These are phyloP conservation scores for Halotydeus destructor DNA, from an alignment of 1,140 invertebrate genomes.

Conservation along the genomic window DNA sequence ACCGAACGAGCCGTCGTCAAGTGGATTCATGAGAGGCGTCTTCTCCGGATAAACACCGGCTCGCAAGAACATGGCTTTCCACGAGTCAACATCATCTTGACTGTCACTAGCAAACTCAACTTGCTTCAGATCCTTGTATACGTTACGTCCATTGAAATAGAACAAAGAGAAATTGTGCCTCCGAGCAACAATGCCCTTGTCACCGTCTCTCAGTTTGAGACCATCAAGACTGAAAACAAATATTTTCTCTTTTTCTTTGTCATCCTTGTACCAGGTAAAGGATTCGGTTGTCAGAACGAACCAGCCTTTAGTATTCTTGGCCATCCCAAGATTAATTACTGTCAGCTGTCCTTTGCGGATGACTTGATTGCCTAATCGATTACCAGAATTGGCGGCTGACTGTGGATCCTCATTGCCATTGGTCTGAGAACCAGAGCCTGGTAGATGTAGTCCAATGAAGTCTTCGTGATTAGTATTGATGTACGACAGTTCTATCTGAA, in stretches of 20 bases:
- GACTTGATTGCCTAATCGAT: conserved; percentile 31
- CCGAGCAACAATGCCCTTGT: conserved; percentile 93
- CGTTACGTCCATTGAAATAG: conserved; percentile 49
- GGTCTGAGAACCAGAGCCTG: conserved; percentile 30
- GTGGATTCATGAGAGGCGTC: background rate
- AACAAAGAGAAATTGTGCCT: conserved; percentile 92
- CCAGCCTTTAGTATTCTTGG: conserved; percentile 88
- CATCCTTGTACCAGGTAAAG: conserved; percentile 88
- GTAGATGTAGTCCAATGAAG: conserved; percentile 94
- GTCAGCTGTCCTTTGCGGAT: conserved; percentile 98
- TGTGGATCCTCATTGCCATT: background rate
- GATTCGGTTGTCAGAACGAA: conserved; percentile 95
- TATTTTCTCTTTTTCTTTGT: conserved; percentile 35
- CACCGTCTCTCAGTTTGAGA: conserved; percentile 48
- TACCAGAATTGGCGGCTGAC: background rate
- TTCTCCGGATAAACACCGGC: conserved; percentile 8
- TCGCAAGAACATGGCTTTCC: conserved; percentile 9
- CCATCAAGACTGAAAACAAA: conserved; percentile 35
- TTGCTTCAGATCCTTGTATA: conserved; percentile 11
- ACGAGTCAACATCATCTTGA: conserved; percentile 8
- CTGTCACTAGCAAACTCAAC: conserved; percentile 9
- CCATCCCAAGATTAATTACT: conserved; percentile 77
- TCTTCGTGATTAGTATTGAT: conserved; percentile 99
- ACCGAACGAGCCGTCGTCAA: conserved; percentile 13
- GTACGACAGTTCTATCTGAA: conserved; percentile 93